Conservation (phyloP, 2,113 vertebrate genomes). For the Prunella himalayana region DNA sequence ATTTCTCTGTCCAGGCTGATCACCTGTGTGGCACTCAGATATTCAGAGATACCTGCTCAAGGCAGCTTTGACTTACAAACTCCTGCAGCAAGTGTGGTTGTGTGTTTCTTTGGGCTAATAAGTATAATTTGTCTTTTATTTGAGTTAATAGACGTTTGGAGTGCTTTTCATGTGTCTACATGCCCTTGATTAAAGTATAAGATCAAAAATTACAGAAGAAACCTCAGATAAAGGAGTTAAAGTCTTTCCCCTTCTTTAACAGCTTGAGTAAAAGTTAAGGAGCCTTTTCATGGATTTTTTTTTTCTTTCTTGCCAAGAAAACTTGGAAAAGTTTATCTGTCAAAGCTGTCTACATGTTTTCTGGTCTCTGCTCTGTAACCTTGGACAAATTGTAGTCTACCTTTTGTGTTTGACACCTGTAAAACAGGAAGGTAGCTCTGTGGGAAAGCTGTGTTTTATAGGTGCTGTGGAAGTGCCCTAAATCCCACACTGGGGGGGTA, state of each 20-base stretch:
- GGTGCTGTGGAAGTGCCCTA: neutral
- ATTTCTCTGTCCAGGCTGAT: neutral
- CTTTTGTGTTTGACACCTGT: neutral
- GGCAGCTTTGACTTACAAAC: neutral
- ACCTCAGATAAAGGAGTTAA: neutral
- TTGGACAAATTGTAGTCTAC: neutral
- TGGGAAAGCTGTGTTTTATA: neutral
- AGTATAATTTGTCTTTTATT: neutral
- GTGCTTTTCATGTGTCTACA: neutral
- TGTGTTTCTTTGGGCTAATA: neutral
- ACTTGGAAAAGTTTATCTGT: neutral
- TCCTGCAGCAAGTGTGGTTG: neutral
- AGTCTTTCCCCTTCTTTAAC: neutral
- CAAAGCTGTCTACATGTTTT: neutral
- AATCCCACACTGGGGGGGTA: accelerated
- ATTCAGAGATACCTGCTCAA: neutral
- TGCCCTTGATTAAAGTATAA: neutral
- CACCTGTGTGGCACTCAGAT: neutral
- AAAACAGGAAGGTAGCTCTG: neutral
- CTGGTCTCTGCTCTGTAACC: neutral
- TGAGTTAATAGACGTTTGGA: neutral
- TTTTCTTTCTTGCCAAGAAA: neutral
- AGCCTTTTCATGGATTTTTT: neutral
- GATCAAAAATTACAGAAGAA: neutral
- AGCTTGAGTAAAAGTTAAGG: neutral